Conservation (phyloP, 1,140 invertebrate species). For the Aphis gossypii region DNA sequence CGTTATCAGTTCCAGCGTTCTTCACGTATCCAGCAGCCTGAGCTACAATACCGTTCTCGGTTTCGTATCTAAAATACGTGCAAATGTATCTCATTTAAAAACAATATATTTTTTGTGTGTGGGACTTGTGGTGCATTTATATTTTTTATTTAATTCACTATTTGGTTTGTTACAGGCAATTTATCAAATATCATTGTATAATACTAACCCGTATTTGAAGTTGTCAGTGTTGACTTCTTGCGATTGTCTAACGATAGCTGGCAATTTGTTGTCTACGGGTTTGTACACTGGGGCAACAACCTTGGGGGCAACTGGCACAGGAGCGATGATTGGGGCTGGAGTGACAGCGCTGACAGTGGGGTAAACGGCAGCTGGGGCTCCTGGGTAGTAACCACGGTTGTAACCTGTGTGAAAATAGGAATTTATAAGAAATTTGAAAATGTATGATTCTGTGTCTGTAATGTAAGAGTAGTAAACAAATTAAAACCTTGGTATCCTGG, state of each 20-base stretch:
- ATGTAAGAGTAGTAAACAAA: not conserved
- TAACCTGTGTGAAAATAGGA: not conserved
- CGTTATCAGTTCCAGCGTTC: slow-evolving; percentile 65
- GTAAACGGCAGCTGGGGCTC: not conserved
- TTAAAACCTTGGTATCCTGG: slow-evolving; percentile 12
- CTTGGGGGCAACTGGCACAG: not conserved
- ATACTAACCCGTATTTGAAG: slow-evolving; percentile 65
- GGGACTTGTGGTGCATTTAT: no score
- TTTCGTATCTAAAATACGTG: slow-evolving; percentile 71
- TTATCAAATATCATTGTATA: not conserved
- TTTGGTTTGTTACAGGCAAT: not conserved
- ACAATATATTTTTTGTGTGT: not conserved
- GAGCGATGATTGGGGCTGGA: not conserved
- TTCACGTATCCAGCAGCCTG: slow-evolving; percentile 71
- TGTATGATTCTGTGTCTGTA: not conserved
- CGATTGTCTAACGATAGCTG: slow-evolving; percentile 67
- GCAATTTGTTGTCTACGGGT: not conserved
- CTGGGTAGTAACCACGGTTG: slow-evolving; percentile 46
- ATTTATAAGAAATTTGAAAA: not conserved
- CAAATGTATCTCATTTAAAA: not conserved
- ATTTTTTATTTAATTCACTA: not conserved
- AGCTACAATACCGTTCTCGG: slow-evolving; percentile 76
- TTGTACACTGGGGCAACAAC: slow-evolving; percentile 15
- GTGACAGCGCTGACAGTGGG: not conserved
- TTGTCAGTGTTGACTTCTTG: slow-evolving; percentile 64